A percentile compares a stretch with the other conserved stretches of the same genome.
Conservation (phyloP, 1,140 invertebrate genomes). For the Microvelia longipes region DNA sequence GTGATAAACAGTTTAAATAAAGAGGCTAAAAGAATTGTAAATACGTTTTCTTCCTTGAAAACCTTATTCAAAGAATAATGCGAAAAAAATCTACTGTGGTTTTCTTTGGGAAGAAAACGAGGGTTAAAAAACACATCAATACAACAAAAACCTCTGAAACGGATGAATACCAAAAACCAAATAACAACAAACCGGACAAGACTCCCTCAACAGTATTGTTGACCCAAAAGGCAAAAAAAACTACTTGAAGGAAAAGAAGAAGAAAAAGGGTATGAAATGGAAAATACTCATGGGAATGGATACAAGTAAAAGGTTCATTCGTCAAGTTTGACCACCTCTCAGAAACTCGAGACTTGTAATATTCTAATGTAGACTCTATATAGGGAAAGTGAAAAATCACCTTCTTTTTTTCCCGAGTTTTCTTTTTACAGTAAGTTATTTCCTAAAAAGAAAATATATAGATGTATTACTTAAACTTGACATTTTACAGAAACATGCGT, state of each 20-base stretch:
- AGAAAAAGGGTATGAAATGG: not conserved
- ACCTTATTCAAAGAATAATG: no score
- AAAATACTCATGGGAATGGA: not conserved
- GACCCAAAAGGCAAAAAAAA: not conserved
- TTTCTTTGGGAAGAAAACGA: no score
- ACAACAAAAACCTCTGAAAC: not conserved
- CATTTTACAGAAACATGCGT: no score
- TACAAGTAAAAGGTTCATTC: not conserved
- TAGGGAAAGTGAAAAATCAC: slow-evolving; percentile 5
- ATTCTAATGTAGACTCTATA: slow-evolving; percentile 4
- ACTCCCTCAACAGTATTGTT: not conserved
- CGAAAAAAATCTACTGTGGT: not conserved
- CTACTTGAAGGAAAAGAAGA: no score
- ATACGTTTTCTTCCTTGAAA: no score
- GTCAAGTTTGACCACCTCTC: slow-evolving; percentile 1
- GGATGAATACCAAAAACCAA: not conserved
- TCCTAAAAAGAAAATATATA: not conserved
- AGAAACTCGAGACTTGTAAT: not conserved
- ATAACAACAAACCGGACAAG: not conserved
- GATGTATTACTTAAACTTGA: not conserved
- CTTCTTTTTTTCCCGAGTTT: not conserved
- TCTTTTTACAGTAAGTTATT: no score
- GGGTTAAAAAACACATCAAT: not conserved
- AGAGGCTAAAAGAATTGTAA: no score
- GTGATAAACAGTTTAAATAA: no score